Evolutionary conservation across 2,888 invertebrate species (phyloP).

Genomic region (Drosophila recens): DNA sequence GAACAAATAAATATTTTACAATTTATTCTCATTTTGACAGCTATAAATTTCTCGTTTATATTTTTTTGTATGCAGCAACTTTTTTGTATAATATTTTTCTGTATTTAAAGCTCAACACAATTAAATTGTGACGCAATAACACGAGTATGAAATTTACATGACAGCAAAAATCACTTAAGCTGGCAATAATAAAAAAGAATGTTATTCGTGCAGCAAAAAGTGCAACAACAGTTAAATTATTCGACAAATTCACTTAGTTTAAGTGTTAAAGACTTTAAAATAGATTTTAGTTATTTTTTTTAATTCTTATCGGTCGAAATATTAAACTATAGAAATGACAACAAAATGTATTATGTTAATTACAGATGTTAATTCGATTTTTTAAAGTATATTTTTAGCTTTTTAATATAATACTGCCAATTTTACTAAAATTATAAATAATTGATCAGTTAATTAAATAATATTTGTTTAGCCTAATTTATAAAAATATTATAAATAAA

Average conservation of each 20-base stretch:
- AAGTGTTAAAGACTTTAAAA: neutral
- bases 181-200: slow-evolving; percentile 2
- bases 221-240: slow-evolving; percentile 10
- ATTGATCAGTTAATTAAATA: no score
- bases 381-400: neutral
- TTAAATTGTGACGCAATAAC: slow-evolving; percentile 6
- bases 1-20: neutral
- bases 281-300: neutral
- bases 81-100: neutral
- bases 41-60: neutral
- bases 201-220: slow-evolving; percentile 9
- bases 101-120: slow-evolving; percentile 1
- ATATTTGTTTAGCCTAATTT: no score
- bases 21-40: neutral
- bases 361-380: neutral
- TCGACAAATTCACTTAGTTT: neutral
- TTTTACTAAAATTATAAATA: neutral
- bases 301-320: neutral
- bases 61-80: neutral
- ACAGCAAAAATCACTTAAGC: slow-evolving; percentile 18
- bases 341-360: neutral
- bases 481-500: no score
- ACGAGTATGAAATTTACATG: neutral
- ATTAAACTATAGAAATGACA: no score
- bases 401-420: neutral